Conservation (phyloP, 2,113 vertebrate genomes). For the Ondatra zibethicus region DNA sequence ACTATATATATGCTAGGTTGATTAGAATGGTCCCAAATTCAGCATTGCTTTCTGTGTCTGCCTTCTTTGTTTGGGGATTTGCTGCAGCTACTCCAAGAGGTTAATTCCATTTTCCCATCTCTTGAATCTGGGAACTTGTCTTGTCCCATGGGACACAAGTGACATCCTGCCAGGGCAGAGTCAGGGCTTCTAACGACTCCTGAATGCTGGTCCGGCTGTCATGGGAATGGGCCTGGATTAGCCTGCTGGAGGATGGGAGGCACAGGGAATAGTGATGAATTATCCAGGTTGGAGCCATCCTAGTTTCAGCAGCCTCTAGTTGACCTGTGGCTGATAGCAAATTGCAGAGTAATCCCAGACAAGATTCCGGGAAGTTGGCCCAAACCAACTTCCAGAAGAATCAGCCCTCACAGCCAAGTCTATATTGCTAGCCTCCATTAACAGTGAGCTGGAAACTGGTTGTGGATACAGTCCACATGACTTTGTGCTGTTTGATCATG, state of each 20-base stretch:
- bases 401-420: neutral
- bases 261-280: neutral
- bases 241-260: neutral
- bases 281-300: neutral
- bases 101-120: neutral
- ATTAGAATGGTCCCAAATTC: neutral
- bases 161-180: neutral
- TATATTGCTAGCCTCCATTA: neutral
- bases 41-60: neutral
- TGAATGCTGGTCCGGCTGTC: neutral
- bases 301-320: neutral
- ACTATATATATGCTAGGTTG: neutral
- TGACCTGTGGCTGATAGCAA: neutral
- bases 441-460: neutral
- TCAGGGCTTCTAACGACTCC: neutral
- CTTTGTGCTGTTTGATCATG: neutral
- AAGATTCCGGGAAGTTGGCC: neutral
- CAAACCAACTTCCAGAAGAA: slow-evolving; percentile 10
- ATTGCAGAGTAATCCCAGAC: neutral
- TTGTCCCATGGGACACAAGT: neutral
- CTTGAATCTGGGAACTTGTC: neutral
- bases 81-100: neutral
- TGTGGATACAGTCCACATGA: neutral
- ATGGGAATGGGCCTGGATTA: neutral
- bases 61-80: neutral